Conservation (phyloP, 2,113 vertebrate genomes). For the Gasterosteus nipponicus region DNA sequence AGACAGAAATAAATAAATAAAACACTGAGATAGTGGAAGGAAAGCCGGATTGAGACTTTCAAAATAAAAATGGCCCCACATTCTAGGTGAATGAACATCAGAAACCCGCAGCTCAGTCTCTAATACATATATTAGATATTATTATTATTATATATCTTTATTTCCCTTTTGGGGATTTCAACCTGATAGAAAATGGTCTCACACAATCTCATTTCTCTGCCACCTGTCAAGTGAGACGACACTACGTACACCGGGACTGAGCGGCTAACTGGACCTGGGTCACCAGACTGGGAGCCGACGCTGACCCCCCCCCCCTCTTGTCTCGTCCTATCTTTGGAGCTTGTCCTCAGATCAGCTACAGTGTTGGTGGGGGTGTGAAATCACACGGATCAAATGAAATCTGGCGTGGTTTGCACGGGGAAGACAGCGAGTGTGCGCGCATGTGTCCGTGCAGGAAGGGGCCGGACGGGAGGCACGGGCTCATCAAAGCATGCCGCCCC, state of each 20-base stretch:
- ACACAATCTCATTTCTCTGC: too few relatives aligned
- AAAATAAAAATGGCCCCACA: too few relatives aligned
- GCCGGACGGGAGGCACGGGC: constrained; percentile 38
- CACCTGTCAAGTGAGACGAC: too few relatives aligned
- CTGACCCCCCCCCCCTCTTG: background rate
- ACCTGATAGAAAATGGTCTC: too few relatives aligned
- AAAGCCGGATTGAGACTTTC: background rate
- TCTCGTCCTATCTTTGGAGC: constrained; percentile 18
- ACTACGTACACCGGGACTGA: background rate
- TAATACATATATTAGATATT: too few relatives aligned
- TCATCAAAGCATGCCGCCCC: constrained; percentile 63
- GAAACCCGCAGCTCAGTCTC: too few relatives aligned
- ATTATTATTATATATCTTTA: too few relatives aligned
- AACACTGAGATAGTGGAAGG: background rate
- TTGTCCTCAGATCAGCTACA: constrained; percentile 19
- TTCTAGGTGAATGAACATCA: too few relatives aligned
- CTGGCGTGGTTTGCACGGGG: constrained; percentile 51
- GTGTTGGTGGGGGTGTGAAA: constrained; percentile 28
- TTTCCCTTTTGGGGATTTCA: too few relatives aligned
- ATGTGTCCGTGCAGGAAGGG: constrained; percentile 21
- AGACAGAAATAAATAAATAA: background rate
- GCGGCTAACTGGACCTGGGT: constrained; percentile 4
- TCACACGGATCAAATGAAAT: constrained; percentile 67
- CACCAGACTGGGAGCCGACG: constrained; percentile 10
- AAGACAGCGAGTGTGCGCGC: constrained; percentile 18